Evolutionary conservation across 1,140 invertebrate species (phyloP), one percentile per base, ranked within the genome.

Genomic region (Hypsibius dujardini): DNA sequence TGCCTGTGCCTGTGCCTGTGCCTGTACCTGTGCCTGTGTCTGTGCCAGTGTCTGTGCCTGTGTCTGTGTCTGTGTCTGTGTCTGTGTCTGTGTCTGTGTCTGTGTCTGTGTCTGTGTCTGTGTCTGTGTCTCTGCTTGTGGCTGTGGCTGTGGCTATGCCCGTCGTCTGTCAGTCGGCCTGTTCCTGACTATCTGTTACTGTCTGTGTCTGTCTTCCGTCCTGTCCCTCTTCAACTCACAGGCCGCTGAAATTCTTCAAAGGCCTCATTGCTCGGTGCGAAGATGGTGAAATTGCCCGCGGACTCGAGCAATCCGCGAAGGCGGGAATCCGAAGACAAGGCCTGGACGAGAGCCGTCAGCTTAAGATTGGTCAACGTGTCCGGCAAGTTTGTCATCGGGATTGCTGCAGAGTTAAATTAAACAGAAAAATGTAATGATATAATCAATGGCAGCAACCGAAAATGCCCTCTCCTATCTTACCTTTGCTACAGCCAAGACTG

Each of bases 241-340:
- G 50, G n/a, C n/a, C 50, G 50, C 50, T 56, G 50, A 56, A 56
- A n/a, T 56, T 82, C 79, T 70, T 78, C 77, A 72, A 85, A 78
- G 14, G 83, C 82, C 28, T 80, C 77, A 75, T 85, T 81, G 0
- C 78, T 80, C 69, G 84, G 84, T 56, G 82, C 78, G 71, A 86
- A 85, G 3, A 85, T 73, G 0, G 84, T 85, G 12, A 82, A 75
- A 73, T 82, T 84, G 70, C 75, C 78, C 2, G 75, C 73, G 28
- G 28, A 28, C 46, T 76, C 73, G 42, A 83, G 76, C 46, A 79
- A 79, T n/a, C 78, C 76, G 28, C 80, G 75, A 14, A 84, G 71
- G 1, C 79, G 81, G 7, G 78, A 76, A 46, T 76, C 62, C 7
- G 12, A 3, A n/a, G n/a, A 7, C 12, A 67, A 15, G 12, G 12